These are phyloP conservation scores for Hemibagrus wyckioides DNA, from an alignment of 2,113 vertebrate genomes.

Conservation along the genomic window DNA sequence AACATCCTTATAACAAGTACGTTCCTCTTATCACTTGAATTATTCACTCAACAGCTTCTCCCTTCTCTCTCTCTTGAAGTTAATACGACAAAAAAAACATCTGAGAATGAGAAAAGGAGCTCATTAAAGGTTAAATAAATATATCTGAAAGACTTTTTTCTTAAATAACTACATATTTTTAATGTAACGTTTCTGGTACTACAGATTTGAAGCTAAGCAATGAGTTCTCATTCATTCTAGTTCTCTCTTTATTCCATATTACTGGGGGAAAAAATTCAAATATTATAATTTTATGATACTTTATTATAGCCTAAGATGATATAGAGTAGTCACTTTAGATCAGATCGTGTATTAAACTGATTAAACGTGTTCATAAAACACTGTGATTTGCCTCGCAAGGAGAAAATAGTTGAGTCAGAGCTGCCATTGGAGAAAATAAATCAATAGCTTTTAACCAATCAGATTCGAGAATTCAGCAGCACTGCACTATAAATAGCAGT, in stretches of 20 bases:
- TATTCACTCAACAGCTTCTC: background rate
- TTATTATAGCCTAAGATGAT: background rate
- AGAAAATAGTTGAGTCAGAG: background rate
- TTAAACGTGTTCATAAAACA: background rate
- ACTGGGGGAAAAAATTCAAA: too few relatives aligned
- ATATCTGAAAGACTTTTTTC: background rate
- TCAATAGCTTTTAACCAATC: background rate
- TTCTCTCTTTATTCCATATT: too few relatives aligned
- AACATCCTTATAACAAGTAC: background rate
- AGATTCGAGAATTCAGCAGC: background rate
- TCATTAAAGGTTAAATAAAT: background rate
- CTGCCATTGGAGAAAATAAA: background rate
- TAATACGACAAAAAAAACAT: background rate
- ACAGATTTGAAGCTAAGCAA: too few relatives aligned
- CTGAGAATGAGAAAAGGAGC: background rate
- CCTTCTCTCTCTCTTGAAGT: background rate
- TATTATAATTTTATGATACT: background rate
- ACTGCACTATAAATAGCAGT: background rate
- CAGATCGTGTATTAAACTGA: background rate
- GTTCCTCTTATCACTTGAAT: background rate
- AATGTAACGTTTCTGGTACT: too few relatives aligned
- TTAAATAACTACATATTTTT: background rate
- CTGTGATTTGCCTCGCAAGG: background rate
- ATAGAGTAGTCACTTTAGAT: background rate
- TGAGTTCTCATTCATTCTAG: too few relatives aligned